phyloP scores from a whole-genome alignment of 2,888 invertebrate genomes.

The Melanotus villosus region DNA sequence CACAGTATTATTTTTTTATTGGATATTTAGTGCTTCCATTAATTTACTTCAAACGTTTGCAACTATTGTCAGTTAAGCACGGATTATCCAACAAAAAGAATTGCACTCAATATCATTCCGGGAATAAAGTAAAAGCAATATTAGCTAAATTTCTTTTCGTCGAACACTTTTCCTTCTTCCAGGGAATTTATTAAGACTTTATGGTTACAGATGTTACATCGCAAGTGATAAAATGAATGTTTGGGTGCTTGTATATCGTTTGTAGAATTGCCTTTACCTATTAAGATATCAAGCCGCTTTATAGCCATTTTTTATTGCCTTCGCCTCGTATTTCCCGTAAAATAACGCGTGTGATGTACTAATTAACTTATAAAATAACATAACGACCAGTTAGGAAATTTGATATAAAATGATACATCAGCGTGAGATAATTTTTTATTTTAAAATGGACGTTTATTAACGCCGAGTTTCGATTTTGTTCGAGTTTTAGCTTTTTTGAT shows the following conservation, averaged over 20 bases:
- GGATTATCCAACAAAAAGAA: no score
- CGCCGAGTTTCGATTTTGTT: neutral
- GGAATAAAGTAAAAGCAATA: no score
- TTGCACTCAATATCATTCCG: no score
- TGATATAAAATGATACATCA: neutral
- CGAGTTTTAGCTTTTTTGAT: no score
- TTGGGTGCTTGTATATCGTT: neutral
- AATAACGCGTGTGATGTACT: slow-evolving; percentile 11
- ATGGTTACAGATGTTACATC: neutral
- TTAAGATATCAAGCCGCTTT: neutral
- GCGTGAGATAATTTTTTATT: slow-evolving; percentile 3
- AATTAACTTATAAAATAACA: slow-evolving; percentile 18
- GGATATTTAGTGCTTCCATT: no score
- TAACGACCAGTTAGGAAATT: neutral
- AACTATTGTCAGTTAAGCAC: no score
- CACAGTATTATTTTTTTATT: no score
- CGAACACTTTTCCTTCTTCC: no score
- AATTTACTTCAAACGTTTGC: no score
- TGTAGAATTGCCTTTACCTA: neutral
- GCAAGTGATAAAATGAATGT: neutral
- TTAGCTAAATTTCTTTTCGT: no score
- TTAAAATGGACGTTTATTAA: neutral
- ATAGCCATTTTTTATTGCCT: neutral
- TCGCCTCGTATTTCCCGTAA: slow-evolving; percentile 3
- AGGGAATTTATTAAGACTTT: neutral